Conservation (phyloP, 2,888 invertebrate genomes). For the Spisula solida region DNA sequence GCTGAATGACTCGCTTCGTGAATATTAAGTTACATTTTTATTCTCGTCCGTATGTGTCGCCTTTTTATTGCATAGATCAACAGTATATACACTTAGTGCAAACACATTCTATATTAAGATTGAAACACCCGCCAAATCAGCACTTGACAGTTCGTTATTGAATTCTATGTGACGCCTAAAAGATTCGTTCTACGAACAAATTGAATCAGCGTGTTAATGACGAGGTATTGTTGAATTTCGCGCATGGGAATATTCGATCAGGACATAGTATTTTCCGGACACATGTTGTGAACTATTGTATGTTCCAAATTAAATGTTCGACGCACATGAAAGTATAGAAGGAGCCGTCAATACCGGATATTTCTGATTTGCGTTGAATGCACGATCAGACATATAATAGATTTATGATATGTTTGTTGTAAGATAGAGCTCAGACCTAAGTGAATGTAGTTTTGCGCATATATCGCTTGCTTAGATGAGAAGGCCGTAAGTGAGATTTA, state of each 20-base stretch:
- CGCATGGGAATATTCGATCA: background rate
- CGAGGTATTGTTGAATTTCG: background rate
- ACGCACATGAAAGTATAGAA: background rate
- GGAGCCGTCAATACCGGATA: too few species aligned
- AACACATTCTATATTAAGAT: background rate
- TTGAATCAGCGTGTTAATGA: background rate
- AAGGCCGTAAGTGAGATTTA: too few species aligned
- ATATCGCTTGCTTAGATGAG: too few species aligned
- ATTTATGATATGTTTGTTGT: too few species aligned
- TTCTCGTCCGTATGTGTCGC: too few species aligned
- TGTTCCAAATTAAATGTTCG: background rate
- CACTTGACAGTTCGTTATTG: background rate
- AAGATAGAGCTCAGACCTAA: too few species aligned
- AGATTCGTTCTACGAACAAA: background rate
- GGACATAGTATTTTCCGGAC: background rate
- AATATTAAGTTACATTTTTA: too few species aligned
- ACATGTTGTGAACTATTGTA: background rate
- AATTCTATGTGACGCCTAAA: background rate
- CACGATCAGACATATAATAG: too few species aligned
- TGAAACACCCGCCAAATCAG: background rate
- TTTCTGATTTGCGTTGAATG: too few species aligned
- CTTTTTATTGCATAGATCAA: too few species aligned
- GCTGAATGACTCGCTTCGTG: too few species aligned
- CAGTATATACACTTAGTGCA: background rate
- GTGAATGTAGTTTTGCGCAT: too few species aligned